Evolutionary conservation across 2,888 invertebrate genomes (phyloP).

Genomic region (Drosophila buzzatii): DNA sequence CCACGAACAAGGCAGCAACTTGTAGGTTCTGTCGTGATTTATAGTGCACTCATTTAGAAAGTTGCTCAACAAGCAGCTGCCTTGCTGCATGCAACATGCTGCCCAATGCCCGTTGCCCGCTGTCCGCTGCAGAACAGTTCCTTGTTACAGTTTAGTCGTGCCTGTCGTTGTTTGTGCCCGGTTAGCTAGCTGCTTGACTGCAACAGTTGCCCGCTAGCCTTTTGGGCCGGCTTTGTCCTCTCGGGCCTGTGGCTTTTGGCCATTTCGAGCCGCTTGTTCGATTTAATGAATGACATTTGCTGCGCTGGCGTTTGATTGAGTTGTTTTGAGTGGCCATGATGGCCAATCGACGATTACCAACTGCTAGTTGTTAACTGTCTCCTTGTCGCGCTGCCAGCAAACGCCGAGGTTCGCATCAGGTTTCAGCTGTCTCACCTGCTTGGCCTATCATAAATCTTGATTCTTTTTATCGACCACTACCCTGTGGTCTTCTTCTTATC

Average conservation of each 20-base stretch:
- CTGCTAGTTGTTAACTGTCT: conserved; percentile 54
- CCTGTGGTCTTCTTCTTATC: conserved; percentile 60
- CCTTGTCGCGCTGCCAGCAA: conserved; percentile 4
- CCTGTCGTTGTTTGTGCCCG: conserved; percentile 52
- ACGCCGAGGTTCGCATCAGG: conserved; percentile 25
- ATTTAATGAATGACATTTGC: conserved; percentile 77
- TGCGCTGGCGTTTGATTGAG: conserved; percentile 70
- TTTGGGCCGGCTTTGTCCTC: conserved; percentile 28
- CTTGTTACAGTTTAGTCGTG: conserved; percentile 79
- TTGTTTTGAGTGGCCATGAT: conserved; percentile 74
- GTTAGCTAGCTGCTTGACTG: conserved; percentile 24
- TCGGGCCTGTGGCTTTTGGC: conserved; percentile 49
- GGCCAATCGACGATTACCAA: conserved; percentile 60
- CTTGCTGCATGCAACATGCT: conserved; percentile 46
- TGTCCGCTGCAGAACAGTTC: conserved; percentile 64
- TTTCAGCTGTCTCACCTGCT: conserved; percentile 19
- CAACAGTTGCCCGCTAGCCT: conserved; percentile 46
- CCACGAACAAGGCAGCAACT: conserved; percentile 71
- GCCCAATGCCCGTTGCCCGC: conserved; percentile 24
- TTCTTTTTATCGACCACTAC: conserved; percentile 37
- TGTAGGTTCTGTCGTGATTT: conserved; percentile 77
- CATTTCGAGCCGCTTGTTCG: conserved; percentile 62
- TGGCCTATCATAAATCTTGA: conserved; percentile 55
- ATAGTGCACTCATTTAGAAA: conserved; percentile 81
- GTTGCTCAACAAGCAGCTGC: conserved; percentile 77